Evolutionary conservation across 2,888 invertebrate genomes (phyloP), one percentile per base, ranked within the genome.

Genomic region (Rhagium mordax): DNA sequence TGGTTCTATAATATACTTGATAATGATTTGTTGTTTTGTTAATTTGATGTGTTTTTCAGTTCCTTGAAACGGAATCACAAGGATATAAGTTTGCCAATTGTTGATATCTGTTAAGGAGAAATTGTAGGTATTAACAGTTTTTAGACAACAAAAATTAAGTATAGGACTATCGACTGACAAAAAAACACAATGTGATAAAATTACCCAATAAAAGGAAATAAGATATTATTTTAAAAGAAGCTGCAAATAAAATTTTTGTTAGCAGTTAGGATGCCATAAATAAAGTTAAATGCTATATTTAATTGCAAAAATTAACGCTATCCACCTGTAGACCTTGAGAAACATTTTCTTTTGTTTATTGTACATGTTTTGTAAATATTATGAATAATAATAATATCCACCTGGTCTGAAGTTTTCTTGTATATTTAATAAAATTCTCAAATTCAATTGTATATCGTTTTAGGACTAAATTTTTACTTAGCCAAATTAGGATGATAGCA

Each of bases 11-110:
- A 48, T 15, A 49, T 20, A 24, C 2, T 15, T 59, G 6, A 6
- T 2, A 24, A 16, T 71, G 64, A n/a, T 48, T 16, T 65, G 16
- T 48, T 57, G 20, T 20, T 72, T 51, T 65, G 29, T 57, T 70
- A 53, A 62, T 61, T 47, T 27, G 16, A 10, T 16, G 68, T 51
- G 20, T 68, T 61, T 62, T 68, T 62, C 65, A 69, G 48, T 41
- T 59, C 1, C 5, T 48, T 47, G 20, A 67, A 24, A 33, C 15
- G 18, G 48, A 27, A 20, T 16, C 51, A 8, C 18, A 1, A 8
- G 1, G 20, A 20, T 47, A n/a, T 4, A 41, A n/a, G 24, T 24
- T 24, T 24, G 24, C 6, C 24, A 41, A 51, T 51, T 51, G 51
- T 51, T 51, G 13, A 51, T 20, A 51, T 51, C 20, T 7, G 20